Conservation (phyloP, 2,797 vertebrate genomes). For the Sciurus vulgaris region DNA sequence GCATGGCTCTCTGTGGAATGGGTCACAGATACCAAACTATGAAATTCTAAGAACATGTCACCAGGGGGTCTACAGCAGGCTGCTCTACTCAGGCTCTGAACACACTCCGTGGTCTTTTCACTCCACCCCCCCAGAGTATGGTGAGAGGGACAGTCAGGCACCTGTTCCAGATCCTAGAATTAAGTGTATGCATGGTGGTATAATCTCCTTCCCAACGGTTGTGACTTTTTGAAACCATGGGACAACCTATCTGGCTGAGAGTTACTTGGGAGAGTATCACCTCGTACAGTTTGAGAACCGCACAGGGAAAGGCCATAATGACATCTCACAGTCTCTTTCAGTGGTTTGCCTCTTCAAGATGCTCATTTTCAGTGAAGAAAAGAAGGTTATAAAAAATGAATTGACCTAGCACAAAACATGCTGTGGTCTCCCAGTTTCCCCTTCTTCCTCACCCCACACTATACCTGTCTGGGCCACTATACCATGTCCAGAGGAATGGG, state of each 20-base stretch:
- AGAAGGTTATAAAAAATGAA: not conserved
- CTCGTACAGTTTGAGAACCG: not conserved
- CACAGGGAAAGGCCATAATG: not conserved
- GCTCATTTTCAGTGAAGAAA: not conserved
- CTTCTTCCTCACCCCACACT: not conserved
- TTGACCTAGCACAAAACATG: not conserved
- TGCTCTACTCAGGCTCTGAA: not conserved
- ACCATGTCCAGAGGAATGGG: too few relatives aligned
- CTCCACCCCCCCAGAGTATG: not conserved
- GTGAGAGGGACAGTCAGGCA: not conserved
- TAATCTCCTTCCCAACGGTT: not conserved
- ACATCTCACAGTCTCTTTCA: not conserved
- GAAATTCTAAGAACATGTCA: not conserved
- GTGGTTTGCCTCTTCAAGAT: not conserved
- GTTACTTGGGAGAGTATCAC: not conserved
- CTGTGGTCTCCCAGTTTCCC: not conserved
- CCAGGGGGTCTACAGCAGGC: not conserved
- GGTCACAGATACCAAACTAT: not conserved
- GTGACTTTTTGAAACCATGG: not conserved
- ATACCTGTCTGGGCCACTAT: not conserved
- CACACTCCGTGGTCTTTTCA: not conserved
- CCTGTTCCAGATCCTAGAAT: not conserved
- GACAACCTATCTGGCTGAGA: not conserved
- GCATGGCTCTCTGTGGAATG: not conserved
- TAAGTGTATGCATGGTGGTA: not conserved